A percentile compares a stretch with the other conserved stretches of the same genome.
These are phyloP conservation scores for Panthera leo DNA, from an alignment of 2,113 vertebrate species.

Conservation along the genomic window DNA sequence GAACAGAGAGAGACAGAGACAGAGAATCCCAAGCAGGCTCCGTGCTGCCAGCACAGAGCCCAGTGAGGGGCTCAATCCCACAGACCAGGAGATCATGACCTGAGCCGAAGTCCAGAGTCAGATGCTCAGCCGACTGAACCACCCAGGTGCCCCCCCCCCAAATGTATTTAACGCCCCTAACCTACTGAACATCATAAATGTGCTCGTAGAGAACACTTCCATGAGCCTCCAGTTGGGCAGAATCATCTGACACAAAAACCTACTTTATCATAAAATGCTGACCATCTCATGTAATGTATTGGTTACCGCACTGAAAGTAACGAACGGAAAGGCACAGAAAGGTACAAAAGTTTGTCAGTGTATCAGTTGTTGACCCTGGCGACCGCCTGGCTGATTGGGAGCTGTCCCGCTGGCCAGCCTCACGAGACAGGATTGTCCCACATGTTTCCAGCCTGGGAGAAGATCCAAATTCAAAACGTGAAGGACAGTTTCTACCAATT, in stretches of 20 bases:
- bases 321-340: not conserved
- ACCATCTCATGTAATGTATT: too few relatives aligned
- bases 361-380: not conserved
- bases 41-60: too few relatives aligned
- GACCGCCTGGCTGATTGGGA: not conserved
- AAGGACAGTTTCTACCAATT: not conserved
- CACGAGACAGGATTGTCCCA: not conserved
- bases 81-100: too few relatives aligned
- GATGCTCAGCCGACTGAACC: too few relatives aligned
- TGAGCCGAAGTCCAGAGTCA: too few relatives aligned
- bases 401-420: not conserved
- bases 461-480: not conserved
- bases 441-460: not conserved
- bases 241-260: not conserved
- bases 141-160: not conserved
- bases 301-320: too few relatives aligned
- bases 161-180: not conserved
- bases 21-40: too few relatives aligned
- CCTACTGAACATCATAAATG: not conserved
- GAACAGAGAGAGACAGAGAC: too few relatives aligned
- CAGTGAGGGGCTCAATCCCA: too few relatives aligned
- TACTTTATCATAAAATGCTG: too few relatives aligned
- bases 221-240: not conserved
- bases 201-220: not conserved
- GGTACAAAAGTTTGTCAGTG: not conserved